Conservation (phyloP, 1,140 invertebrate species). For the Marisa cornuarietis region DNA sequence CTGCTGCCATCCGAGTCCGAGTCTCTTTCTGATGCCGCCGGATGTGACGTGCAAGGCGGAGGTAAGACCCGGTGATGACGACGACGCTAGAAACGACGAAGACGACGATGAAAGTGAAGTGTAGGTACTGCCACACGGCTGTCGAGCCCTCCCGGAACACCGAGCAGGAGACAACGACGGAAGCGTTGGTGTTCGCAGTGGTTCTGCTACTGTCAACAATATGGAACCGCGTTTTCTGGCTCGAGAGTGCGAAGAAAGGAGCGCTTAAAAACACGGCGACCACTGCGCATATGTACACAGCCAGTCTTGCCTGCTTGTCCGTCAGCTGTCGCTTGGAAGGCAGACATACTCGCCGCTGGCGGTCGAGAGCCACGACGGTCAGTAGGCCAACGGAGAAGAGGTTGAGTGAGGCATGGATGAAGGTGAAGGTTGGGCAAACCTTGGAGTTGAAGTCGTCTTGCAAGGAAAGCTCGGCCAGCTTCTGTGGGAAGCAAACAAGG, state of each 20-base stretch:
- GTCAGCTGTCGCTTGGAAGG: constrained; percentile 15
- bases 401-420: constrained; percentile 28
- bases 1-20: too few species aligned
- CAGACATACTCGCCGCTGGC: constrained; percentile 36
- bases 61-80: not conserved
- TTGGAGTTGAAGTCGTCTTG: constrained; percentile 15
- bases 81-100: constrained; percentile 15
- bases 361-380: constrained; percentile 36
- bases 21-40: constrained; percentile 5
- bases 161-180: constrained; percentile 24
- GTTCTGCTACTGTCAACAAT: not conserved
- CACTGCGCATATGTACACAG: not conserved
- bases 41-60: constrained; percentile 3
- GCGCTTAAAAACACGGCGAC: constrained; percentile 3
- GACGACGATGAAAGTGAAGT: constrained; percentile 19
- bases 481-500: constrained; percentile 36
- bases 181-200: constrained; percentile 6
- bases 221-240: too few species aligned
- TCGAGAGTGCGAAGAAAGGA: constrained; percentile 18
- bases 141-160: constrained; percentile 9
- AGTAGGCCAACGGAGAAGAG: constrained; percentile 30
- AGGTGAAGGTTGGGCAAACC: constrained; percentile 27
- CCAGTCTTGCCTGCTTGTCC: not conserved
- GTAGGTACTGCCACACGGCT: constrained; percentile 19
- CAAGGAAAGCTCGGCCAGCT: constrained; percentile 47